phyloP scores from a whole-genome alignment of 2,797 vertebrate genomes.

The Centroberyx gerrardi region DNA sequence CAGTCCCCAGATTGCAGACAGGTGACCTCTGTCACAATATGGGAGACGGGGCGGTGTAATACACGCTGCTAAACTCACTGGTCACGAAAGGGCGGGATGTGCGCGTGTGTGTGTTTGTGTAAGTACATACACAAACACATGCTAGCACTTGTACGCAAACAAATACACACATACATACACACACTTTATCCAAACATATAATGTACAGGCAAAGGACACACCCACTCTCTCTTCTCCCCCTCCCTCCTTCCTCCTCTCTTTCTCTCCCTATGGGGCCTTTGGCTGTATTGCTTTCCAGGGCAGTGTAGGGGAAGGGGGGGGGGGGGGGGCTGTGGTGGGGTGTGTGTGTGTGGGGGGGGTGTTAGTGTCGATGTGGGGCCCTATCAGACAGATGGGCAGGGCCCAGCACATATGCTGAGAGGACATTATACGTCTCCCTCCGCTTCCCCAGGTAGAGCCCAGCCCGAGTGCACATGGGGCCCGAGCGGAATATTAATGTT shows the following conservation, averaged over 20 bases:
- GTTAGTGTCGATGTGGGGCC: slow-evolving; percentile 69
- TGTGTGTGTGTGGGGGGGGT: slow-evolving; percentile 16
- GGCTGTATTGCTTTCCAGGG: slow-evolving; percentile 59
- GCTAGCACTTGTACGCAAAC: slow-evolving; percentile 27
- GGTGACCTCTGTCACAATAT: slow-evolving; percentile 71
- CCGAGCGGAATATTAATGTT: slow-evolving; percentile 80
- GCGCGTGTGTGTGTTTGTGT: slow-evolving; percentile 47
- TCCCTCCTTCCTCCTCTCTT: neutral
- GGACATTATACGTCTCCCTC: slow-evolving; percentile 75
- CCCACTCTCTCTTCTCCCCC: slow-evolving; percentile 6
- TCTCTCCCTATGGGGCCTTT: slow-evolving; percentile 32
- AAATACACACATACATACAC: slow-evolving; percentile 23
- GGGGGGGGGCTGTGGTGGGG: neutral
- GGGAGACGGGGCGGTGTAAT: slow-evolving; percentile 40
- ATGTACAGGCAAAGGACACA: slow-evolving; percentile 14
- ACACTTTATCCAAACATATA: slow-evolving; percentile 2
- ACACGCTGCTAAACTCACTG: slow-evolving; percentile 47
- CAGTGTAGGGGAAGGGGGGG: slow-evolving; percentile 25
- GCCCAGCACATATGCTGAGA: slow-evolving; percentile 79
- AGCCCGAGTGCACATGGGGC: slow-evolving; percentile 61
- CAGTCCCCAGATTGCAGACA: slow-evolving; percentile 62
- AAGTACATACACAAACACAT: slow-evolving; percentile 24
- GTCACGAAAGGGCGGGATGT: slow-evolving; percentile 64
- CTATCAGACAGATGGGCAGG: slow-evolving; percentile 77
- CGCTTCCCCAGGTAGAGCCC: slow-evolving; percentile 57